Conservation (phyloP, 2,888 invertebrate genomes). For the Brachyptera risi region DNA sequence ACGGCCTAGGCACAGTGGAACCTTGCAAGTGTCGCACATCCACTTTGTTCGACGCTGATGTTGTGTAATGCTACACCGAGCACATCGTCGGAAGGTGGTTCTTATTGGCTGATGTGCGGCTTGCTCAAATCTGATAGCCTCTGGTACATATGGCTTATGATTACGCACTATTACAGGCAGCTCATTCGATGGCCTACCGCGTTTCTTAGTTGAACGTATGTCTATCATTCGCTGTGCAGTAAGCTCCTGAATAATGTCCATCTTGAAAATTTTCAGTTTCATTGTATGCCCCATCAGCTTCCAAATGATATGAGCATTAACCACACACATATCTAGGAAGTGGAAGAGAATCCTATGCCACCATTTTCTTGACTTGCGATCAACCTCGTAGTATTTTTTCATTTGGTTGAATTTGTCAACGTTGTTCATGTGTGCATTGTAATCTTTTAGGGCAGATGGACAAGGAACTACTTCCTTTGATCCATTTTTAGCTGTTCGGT, state of each 20-base stretch:
- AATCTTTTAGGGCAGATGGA: constrained; percentile 36
- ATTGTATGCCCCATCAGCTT: constrained; percentile 15
- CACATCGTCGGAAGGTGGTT: constrained; percentile 32
- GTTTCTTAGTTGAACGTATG: too few species aligned
- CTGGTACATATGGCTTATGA: constrained; percentile 16
- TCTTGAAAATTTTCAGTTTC: constrained; percentile 31
- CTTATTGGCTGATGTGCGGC: constrained; percentile 33
- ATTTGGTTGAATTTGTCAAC: constrained; percentile 40
- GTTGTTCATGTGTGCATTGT: constrained; percentile 38
- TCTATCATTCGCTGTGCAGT: too few species aligned
- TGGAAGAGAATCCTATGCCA: constrained; percentile 38
- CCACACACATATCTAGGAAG: constrained; percentile 36
- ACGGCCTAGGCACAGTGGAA: constrained; percentile 31
- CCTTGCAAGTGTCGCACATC: constrained; percentile 32
- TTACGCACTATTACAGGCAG: not conserved
- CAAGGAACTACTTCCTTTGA: constrained; percentile 33
- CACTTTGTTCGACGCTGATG: constrained; percentile 33
- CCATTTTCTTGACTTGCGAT: constrained; percentile 40
- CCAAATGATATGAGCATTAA: constrained; percentile 24
- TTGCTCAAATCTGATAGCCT: constrained; percentile 30
- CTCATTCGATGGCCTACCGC: too few species aligned
- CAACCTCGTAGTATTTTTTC: constrained; percentile 37
- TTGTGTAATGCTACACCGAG: constrained; percentile 32
- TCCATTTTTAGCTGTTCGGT: constrained; percentile 34
- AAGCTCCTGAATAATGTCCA: too few species aligned